Evolutionary conservation across 2,113 vertebrate species (phyloP).

Genomic region (Merops nubicus): DNA sequence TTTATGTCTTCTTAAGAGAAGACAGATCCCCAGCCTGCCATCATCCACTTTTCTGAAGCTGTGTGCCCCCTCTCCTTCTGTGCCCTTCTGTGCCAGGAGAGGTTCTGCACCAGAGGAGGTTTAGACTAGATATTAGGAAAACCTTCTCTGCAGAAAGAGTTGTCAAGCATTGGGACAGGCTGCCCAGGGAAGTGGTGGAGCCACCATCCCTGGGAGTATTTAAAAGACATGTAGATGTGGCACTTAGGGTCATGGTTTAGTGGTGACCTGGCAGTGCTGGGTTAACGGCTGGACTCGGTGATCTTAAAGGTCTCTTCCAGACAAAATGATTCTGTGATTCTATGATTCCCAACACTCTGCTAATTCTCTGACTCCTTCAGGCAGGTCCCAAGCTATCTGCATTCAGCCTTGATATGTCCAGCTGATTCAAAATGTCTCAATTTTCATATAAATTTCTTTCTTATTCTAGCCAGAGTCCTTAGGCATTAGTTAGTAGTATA

Average conservation of each 20-base stretch:
- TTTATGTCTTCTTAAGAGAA: neutral
- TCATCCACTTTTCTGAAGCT: neutral
- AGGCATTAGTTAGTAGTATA: neutral
- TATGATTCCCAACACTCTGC: neutral
- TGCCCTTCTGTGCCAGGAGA: neutral
- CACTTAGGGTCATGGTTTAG: neutral
- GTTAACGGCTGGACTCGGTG: neutral
- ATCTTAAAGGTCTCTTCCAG: neutral
- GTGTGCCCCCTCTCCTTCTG: neutral
- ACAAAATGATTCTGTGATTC: neutral
- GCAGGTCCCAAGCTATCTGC: neutral
- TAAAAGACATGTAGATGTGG: neutral
- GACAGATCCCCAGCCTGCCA: neutral
- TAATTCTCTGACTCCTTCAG: neutral
- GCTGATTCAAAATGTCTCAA: neutral
- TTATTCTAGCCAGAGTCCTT: neutral
- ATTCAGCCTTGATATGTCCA: neutral
- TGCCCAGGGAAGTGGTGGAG: neutral
- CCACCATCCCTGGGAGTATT: neutral
- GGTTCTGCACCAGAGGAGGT: neutral
- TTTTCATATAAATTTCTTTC: neutral
- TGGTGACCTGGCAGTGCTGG: neutral
- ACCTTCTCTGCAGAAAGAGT: neutral
- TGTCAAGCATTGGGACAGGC: neutral
- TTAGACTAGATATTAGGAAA: neutral